Conservation (phyloP, 37 sponge, comb jelly and placozoan genomes). For the Axinella damicornis region DNA sequence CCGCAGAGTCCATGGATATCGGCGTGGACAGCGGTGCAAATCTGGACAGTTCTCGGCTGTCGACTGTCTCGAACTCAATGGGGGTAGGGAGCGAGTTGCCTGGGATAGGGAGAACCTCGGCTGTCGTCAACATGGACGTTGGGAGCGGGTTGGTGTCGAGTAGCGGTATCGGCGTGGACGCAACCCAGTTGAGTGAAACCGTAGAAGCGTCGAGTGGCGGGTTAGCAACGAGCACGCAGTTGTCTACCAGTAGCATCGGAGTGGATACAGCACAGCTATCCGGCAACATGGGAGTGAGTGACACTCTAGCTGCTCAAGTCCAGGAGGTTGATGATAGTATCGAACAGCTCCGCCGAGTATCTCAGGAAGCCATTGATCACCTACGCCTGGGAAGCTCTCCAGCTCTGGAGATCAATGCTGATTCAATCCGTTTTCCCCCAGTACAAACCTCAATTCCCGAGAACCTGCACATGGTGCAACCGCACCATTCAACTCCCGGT, state of each 20-base stretch:
- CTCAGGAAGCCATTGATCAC: slow-evolving; percentile 38
- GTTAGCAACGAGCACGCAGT: too few species aligned
- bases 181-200: neutral
- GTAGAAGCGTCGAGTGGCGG: neutral
- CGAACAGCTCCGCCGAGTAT: neutral
- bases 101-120: too few species aligned
- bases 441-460: too few species aligned
- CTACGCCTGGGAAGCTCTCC: slow-evolving; percentile 14
- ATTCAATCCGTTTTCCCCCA: neutral
- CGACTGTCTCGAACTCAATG: neutral
- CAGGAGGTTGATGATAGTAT: neutral
- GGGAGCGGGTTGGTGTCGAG: neutral
- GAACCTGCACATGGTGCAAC: too few species aligned
- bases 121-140: neutral
- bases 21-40: slow-evolving; percentile 21
- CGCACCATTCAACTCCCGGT: too few species aligned
- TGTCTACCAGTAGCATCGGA: neutral
- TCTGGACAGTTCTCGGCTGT: slow-evolving; percentile 37
- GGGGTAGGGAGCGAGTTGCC: too few species aligned
- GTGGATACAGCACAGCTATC: neutral
- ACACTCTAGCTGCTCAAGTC: neutral
- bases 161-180: neutral
- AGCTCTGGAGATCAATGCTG: slow-evolving; percentile 22
- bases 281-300: neutral
- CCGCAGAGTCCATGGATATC: slow-evolving; percentile 55